Percentiles rank a stretch among this genome's conserved stretches.
Conservation (phyloP, 2,113 vertebrate genomes). For the Ameiurus melas region DNA sequence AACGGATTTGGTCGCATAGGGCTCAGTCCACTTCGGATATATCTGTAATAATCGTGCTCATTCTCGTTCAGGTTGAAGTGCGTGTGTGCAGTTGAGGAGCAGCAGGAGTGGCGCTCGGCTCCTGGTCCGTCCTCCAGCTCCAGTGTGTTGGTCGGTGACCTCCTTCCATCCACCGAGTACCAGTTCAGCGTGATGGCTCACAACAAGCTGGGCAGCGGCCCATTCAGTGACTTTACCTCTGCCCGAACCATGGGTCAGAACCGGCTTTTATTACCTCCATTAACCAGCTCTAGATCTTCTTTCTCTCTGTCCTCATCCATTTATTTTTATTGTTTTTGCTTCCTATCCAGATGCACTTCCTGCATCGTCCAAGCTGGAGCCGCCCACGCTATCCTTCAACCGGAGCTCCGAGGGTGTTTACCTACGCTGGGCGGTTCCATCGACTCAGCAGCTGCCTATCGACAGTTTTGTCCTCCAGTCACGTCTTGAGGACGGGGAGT, state of each 20-base stretch:
- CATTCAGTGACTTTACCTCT: conserved; percentile 86
- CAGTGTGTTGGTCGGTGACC: conserved; percentile 76
- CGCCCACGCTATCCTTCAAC: conserved; percentile 79
- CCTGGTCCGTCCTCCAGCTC: conserved; percentile 70
- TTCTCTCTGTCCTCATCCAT: conserved; percentile 10
- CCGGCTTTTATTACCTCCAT: conserved; percentile 1
- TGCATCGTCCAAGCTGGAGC: conserved; percentile 67
- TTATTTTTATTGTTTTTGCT: conserved; percentile 15
- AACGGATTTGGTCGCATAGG: not conserved
- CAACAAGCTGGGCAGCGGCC: conserved; percentile 89
- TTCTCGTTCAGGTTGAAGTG: conserved; percentile 75
- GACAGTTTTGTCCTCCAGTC: conserved; percentile 84
- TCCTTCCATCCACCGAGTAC: conserved; percentile 80
- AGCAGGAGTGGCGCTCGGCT: conserved; percentile 84
- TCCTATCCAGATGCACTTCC: conserved; percentile 68
- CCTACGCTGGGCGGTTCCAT: conserved; percentile 80
- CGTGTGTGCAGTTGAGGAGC: conserved; percentile 64
- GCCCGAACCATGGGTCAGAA: conserved; percentile 79
- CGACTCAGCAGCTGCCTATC: conserved; percentile 64
- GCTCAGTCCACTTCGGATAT: no score
- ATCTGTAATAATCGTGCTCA: no score
- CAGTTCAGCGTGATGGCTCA: conserved; percentile 93
- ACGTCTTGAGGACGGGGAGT: conserved; percentile 75
- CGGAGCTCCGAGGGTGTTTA: conserved; percentile 78
- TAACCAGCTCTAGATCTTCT: not conserved